A percentile compares a stretch with the other conserved stretches of the same genome.
phyloP scores from a whole-genome alignment of 2,888 invertebrate genomes.

The Phaedon cochleariae region DNA sequence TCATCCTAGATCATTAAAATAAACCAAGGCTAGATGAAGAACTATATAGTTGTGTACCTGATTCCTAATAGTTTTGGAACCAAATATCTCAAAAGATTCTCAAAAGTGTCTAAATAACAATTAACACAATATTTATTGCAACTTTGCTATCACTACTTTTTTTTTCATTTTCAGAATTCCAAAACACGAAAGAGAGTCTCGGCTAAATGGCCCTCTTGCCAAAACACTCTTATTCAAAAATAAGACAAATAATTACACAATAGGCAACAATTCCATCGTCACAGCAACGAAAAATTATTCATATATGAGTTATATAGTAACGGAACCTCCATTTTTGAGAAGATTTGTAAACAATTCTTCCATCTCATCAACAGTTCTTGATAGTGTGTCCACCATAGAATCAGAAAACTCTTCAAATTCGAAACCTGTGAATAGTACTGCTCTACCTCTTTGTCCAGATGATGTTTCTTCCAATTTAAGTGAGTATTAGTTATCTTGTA shows the following conservation, averaged over 20 bases:
- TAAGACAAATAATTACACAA: constrained; percentile 28
- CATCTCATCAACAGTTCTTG: constrained; percentile 25
- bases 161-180: constrained; percentile 24
- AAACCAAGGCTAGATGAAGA: too few species aligned
- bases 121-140: too few species aligned
- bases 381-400: constrained; percentile 35
- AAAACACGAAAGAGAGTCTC: constrained; percentile 26
- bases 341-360: constrained; percentile 32
- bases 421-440: constrained; percentile 43
- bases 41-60: too few species aligned
- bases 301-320: constrained; percentile 41
- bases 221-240: constrained; percentile 45
- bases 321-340: constrained; percentile 40
- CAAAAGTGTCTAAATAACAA: too few species aligned
- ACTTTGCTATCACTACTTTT: neutral
- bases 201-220: constrained; percentile 41
- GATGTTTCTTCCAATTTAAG: constrained; percentile 72
- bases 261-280: constrained; percentile 23
- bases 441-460: constrained; percentile 66
- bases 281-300: constrained; percentile 31
- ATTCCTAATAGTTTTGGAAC: too few species aligned
- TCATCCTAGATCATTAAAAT: too few species aligned
- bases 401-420: constrained; percentile 32
- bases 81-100: too few species aligned
- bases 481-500: too few species aligned